A percentile compares a stretch with the other conserved stretches of the same genome.
These are phyloP conservation scores for Heteromormyrus szaboi DNA, from an alignment of 2,797 vertebrate genomes.

Conservation along the genomic window DNA sequence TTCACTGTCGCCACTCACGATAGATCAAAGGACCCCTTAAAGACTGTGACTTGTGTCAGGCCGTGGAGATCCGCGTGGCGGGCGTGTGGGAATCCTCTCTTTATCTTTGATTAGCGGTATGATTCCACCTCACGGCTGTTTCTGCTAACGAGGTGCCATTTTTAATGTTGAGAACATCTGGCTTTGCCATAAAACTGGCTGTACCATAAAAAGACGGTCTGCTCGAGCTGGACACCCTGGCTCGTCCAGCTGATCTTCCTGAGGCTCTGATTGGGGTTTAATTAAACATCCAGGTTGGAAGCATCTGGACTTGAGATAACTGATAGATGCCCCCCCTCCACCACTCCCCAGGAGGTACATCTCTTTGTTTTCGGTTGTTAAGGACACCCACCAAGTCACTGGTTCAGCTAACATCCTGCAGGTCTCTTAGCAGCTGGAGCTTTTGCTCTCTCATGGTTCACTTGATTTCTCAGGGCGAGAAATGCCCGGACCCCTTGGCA, in stretches of 20 bases:
- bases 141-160: neutral
- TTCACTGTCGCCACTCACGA: constrained; percentile 24
- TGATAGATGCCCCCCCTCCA: neutral
- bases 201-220: neutral
- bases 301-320: neutral
- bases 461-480: neutral
- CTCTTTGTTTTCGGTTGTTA: neutral
- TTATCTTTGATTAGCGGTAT: constrained; percentile 4
- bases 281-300: neutral
- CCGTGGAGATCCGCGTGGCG: constrained; percentile 25
- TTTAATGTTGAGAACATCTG: constrained; percentile 6
- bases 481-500: neutral
- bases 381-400: neutral
- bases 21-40: constrained; percentile 49
- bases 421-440: neutral
- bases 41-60: constrained; percentile 27
- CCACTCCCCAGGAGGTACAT: neutral
- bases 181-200: neutral
- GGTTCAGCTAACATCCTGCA: neutral
- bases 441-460: neutral
- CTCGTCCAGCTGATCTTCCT: neutral
- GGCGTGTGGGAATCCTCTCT: neutral
- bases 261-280: neutral
- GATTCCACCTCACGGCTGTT: neutral
- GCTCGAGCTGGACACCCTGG: neutral